Base-by-base conservation (phyloP, 2,888 invertebrate species). In the Listrodromus nycthemerus region DNA sequence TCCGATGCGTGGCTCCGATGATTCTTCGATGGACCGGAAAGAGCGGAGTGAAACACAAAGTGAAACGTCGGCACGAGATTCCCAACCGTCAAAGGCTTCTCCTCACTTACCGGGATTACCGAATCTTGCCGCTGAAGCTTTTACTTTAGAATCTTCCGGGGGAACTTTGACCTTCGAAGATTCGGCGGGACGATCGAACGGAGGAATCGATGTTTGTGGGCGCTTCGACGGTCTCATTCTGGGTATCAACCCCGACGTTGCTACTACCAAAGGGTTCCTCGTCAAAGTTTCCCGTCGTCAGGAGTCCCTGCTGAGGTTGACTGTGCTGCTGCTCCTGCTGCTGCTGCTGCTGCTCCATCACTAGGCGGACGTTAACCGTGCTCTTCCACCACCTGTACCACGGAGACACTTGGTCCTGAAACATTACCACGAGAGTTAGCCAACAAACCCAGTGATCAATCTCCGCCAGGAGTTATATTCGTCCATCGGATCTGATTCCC, bases 381-480 rank as follows among this genome's bases (percentile, higher is more conserved):
- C 94, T 95, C 48, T 95, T 94, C 93, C 96, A 94, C 96, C 96
- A 96, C 61, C 95, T 94, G 90, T 96, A 96, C 96, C 96, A 96
- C 88, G 96, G 95, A 19, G 95, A 94, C 88, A 96, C 94, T 88
- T 96, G 96, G 88, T 96, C 96, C 91, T 92, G 89, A 69, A 87
- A 88, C 58, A 82, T 75, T 65, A 50, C 74, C 24, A 30, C 58
- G 30, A 58, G 58, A 24, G 58, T 58, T 58, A 27, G 5, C 16
- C 58, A 16, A 16, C 58, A 58, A 58, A 27, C 58, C 58, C 16
- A 27, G 58, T 30, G 41, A 58, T 58, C 27, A 30, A 58, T 27
- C 58, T 58, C 16, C 50, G 5, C n/a, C 21, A 30, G 45, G 27
- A 63, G 19, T 61, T 74, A 16, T 19, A 48, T 74, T 61, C 30